Percentiles rank a stretch among this genome's conserved stretches.
These are phyloP conservation scores for Muscicapa comitata DNA, from an alignment of 2,797 vertebrate species.

Conservation along the genomic window DNA sequence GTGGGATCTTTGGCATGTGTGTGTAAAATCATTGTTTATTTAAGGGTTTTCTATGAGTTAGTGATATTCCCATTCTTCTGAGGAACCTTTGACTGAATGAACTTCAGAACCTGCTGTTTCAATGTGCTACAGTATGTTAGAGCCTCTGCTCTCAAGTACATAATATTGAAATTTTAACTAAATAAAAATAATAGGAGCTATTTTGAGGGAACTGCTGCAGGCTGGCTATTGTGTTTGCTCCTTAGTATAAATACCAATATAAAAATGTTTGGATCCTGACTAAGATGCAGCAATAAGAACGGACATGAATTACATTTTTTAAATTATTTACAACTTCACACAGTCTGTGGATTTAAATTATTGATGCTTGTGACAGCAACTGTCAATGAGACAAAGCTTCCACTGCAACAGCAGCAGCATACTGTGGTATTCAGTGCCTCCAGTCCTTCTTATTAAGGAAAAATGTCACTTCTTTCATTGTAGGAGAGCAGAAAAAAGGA, in stretches of 20 bases:
- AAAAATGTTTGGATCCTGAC: constrained; percentile 20
- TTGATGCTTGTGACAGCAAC: constrained; percentile 43
- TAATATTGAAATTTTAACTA: background rate
- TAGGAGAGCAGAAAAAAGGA: background rate
- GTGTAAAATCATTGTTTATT: constrained; percentile 47
- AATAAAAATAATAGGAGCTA: background rate
- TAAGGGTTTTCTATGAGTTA: constrained; percentile 7
- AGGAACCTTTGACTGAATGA: background rate
- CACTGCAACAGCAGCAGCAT: background rate
- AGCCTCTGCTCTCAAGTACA: background rate
- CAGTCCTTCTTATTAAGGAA: background rate
- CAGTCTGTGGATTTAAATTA: constrained; percentile 56
- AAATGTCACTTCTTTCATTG: background rate
- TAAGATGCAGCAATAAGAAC: constrained; percentile 1
- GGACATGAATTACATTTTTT: constrained; percentile 40
- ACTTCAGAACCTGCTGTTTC: background rate
- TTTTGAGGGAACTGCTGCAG: background rate
- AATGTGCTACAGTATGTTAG: background rate
- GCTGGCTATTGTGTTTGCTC: background rate
- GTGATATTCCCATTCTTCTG: background rate
- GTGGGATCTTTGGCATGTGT: background rate
- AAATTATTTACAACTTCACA: constrained; percentile 62
- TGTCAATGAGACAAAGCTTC: constrained; percentile 45
- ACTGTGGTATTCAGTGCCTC: background rate
- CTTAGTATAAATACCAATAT: background rate